A percentile compares a stretch with the other conserved stretches of the same genome.
Evolutionary conservation across 2,797 vertebrate genomes (phyloP).

Genomic region (Scolopax rusticola): DNA sequence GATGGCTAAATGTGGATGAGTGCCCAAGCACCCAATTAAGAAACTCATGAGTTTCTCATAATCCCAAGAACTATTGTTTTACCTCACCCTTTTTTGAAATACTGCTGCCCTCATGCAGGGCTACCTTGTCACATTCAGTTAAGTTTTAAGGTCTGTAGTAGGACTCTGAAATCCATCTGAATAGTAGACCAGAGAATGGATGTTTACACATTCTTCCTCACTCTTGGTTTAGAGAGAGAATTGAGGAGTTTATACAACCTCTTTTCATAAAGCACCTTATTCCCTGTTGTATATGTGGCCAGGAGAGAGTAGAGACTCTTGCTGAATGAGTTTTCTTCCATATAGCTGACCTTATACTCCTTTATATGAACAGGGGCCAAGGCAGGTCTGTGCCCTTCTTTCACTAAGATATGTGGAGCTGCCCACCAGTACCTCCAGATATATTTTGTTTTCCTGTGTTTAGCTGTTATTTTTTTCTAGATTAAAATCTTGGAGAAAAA

Average conservation of each 20-base stretch:
- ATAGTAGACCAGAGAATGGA: neutral
- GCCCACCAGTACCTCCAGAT: neutral
- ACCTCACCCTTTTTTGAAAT: neutral
- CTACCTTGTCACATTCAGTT: neutral
- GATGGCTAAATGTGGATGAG: neutral
- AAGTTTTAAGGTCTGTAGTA: neutral
- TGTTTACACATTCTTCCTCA: neutral
- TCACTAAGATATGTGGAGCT: neutral
- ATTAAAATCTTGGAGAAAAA: neutral
- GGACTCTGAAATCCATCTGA: neutral
- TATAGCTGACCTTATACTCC: too few relatives aligned
- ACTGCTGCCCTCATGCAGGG: neutral
- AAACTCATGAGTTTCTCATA: neutral
- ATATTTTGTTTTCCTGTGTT: neutral
- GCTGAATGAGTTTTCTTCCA: neutral
- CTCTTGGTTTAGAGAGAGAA: neutral
- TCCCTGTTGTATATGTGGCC: rapidly evolving
- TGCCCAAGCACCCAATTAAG: neutral
- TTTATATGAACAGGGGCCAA: too few relatives aligned
- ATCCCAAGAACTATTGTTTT: neutral
- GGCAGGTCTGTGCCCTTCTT: too few relatives aligned
- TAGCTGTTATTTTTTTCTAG: neutral
- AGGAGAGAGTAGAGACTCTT: neutral
- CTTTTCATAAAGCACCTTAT: neutral
- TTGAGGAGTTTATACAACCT: neutral